These are phyloP conservation scores for Neotoma lepida DNA, from an alignment of 2,113 vertebrate species.

Conservation along the genomic window DNA sequence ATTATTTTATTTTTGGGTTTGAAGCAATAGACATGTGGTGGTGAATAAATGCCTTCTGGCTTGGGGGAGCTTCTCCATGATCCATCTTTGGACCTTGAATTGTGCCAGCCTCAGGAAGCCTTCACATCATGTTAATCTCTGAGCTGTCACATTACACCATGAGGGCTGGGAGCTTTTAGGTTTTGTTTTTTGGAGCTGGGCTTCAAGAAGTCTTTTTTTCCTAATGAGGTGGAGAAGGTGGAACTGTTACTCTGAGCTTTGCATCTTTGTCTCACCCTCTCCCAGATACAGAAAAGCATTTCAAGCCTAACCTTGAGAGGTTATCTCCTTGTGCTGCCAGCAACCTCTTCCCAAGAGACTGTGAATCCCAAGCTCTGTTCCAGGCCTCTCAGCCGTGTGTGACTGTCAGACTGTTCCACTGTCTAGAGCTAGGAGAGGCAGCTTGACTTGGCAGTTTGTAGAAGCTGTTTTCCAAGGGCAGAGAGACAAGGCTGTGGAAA, in stretches of 20 bases:
- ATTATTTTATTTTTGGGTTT: constrained; percentile 23
- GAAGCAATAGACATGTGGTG: neutral
- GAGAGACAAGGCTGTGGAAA: neutral
- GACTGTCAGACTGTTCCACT: constrained; percentile 59
- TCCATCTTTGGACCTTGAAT: neutral
- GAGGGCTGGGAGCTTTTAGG: neutral
- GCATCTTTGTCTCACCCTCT: neutral
- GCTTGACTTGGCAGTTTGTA: neutral
- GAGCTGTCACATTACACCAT: rapidly evolving
- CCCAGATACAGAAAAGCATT: constrained; percentile 20
- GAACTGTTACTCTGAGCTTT: neutral
- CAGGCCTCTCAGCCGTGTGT: constrained; percentile 2
- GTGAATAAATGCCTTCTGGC: neutral
- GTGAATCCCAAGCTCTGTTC: constrained; percentile 46
- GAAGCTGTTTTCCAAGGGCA: constrained; percentile 10
- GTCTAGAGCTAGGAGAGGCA: neutral
- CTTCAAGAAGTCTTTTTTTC: neutral
- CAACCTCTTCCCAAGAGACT: constrained; percentile 45
- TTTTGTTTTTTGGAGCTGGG: neutral
- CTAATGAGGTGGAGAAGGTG: neutral
- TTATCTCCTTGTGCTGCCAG: constrained; percentile 20
- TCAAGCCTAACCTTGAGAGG: constrained; percentile 67
- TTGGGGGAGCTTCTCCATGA: neutral
- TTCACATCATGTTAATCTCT: neutral
- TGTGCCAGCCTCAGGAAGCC: neutral